Base-by-base conservation (phyloP, 2,113 vertebrate genomes). In the Lophotis ruficrista region DNA sequence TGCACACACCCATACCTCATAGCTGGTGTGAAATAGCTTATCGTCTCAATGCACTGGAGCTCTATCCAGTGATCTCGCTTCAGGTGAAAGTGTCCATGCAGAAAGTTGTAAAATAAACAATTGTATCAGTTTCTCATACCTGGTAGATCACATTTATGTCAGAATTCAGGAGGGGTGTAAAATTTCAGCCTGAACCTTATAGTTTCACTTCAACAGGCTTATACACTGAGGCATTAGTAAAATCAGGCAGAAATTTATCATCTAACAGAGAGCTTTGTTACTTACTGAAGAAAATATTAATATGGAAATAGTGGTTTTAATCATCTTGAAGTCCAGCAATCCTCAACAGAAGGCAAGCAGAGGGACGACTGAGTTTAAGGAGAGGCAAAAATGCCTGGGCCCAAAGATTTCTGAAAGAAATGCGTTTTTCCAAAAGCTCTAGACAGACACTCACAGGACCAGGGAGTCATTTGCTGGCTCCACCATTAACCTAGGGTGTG, bases 1-100 rank as follows among this genome's bases (percentile, higher is more conserved):
- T 6, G 0, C 2, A 2, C 21, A 75, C 23, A 50, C 27, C 16
- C 48, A 2, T 9, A 65, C 10, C 37, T 30, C 43, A 11, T 0
- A 18, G 43, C 9, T 31, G 14, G n/a, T 12, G 22, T 37, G 31
- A 43, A 84, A 33, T 23, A n/a, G 23, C 31, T 68, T 22, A 5
- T 43, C 37, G 37, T 61, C 21, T 22, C 43, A 14, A 22, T 3
- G 17, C 14, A 13, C 23, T 45, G 23, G 50, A 38, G 23, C 48
- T 51, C 28, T 37, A 16, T 4, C 8, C 37, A 23, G 51, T 31
- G 43, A 27, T 22, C 41, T 33, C 4, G 0, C 19, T 6, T 28
- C 21, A 9, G 12, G 48, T 12, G 18, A 47, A 53, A 69, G 23
- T 4, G 6, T 14, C 33, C 37, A 19, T 4, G 10, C 12, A 41